A percentile compares a stretch with the other conserved stretches of the same genome.
Evolutionary conservation across 2,113 vertebrate genomes (phyloP).

Genomic region (Isurus oxyrinchus): DNA sequence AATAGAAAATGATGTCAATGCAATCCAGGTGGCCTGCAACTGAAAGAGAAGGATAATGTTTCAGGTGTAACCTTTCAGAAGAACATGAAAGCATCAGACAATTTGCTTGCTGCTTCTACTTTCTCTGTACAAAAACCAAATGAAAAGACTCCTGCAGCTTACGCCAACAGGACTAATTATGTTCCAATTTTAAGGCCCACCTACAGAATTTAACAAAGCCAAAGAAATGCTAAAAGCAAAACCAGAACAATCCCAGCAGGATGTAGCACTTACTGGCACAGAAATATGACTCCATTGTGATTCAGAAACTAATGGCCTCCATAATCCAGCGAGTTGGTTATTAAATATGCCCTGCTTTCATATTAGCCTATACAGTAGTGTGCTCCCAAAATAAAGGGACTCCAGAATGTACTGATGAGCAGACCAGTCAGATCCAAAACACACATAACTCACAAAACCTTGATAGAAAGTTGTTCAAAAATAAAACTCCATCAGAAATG

Average conservation of each 20-base stretch:
- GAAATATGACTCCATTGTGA: not conserved
- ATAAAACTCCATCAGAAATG: not conserved
- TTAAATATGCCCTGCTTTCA: not conserved
- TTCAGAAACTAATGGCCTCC: not conserved
- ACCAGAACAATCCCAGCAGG: not conserved
- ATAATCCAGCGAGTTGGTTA: not conserved
- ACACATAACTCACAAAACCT: not conserved
- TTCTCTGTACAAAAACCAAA: not conserved
- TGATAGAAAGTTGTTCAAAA: not conserved
- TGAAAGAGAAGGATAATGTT: not conserved
- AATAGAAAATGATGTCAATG: not conserved
- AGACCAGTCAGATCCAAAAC: not conserved
- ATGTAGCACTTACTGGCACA: not conserved
- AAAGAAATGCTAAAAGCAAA: not conserved
- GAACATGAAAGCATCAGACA: not conserved
- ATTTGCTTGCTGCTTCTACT: not conserved
- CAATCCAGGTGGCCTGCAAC: not conserved
- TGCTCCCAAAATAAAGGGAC: not conserved
- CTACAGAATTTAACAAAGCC: not conserved
- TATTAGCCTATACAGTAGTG: too few relatives aligned
- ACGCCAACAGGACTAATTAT: constrained; percentile 1
- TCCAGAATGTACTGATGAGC: not conserved
- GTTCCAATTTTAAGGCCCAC: not conserved
- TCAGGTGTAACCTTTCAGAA: not conserved
- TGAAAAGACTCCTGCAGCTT: not conserved